phyloP scores from a whole-genome alignment of 2,888 invertebrate species.

The Machimus atricapillus region DNA sequence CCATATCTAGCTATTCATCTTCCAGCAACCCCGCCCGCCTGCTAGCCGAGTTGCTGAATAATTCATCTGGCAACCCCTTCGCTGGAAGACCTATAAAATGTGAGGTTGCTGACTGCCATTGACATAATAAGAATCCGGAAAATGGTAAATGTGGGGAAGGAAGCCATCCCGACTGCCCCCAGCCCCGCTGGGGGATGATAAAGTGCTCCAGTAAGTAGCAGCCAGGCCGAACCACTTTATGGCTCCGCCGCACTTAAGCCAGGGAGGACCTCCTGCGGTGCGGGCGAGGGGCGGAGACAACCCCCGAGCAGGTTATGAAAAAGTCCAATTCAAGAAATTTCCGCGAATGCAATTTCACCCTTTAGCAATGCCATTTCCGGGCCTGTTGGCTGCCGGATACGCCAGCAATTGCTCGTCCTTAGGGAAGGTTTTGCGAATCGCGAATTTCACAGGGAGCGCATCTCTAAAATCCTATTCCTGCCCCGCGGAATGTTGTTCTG shows the following conservation, averaged over 20 bases:
- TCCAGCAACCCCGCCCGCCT: not conserved
- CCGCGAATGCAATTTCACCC: not conserved
- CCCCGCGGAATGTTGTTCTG: not conserved
- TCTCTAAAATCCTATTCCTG: not conserved
- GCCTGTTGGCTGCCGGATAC: not conserved
- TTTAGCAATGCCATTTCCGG: not conserved
- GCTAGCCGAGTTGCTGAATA: not conserved
- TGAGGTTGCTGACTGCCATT: constrained; percentile 4
- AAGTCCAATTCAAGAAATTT: not conserved
- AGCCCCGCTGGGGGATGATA: not conserved
- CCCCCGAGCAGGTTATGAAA: not conserved
- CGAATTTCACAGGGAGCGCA: not conserved
- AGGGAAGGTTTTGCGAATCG: not conserved
- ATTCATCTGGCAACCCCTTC: constrained; percentile 29
- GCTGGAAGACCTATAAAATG: not conserved
- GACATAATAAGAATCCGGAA: constrained; percentile 26
- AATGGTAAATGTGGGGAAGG: not conserved
- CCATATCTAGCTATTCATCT: not conserved
- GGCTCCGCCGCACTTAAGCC: not conserved
- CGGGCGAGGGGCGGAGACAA: not conserved
- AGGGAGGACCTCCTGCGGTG: not conserved
- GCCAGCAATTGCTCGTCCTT: not conserved
- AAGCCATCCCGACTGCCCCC: not conserved
- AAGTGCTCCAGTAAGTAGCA: not conserved
- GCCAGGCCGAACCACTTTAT: not conserved